Evolutionary conservation across 64 coral and sea anemone genomes (phyloP).

Genomic region (Montipora sp.): DNA sequence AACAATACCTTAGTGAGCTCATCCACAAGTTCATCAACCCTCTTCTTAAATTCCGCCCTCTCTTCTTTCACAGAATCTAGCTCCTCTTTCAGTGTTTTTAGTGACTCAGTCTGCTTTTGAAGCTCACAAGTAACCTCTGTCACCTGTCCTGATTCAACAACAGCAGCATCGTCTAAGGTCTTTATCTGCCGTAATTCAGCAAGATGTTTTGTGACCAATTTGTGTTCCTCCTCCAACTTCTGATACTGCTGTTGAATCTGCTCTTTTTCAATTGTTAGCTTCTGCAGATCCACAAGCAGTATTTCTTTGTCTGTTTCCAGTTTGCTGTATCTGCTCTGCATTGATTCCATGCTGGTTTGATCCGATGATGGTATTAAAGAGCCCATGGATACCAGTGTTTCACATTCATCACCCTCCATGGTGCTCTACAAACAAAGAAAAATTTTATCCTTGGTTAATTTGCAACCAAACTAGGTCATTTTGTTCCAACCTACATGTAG

Average conservation of each 20-base stretch:
- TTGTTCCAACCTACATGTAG: no score
- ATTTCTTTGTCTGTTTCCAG: constrained; percentile 49
- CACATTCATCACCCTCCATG: constrained; percentile 8
- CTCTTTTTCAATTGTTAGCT: constrained; percentile 22
- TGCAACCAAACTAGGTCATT: no score
- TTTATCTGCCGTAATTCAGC: background rate
- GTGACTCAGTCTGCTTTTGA: background rate
- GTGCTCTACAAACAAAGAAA: background rate
- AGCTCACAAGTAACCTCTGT: background rate
- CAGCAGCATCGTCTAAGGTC: background rate
- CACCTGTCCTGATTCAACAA: background rate
- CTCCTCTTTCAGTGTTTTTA: background rate
- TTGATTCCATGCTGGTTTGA: background rate
- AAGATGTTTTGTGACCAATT: background rate
- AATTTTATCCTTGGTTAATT: background rate
- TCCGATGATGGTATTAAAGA: background rate
- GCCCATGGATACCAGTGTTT: background rate
- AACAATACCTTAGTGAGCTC: constrained; percentile 11
- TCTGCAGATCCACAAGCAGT: constrained; percentile 17
- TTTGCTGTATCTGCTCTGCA: background rate
- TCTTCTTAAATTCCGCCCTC: background rate
- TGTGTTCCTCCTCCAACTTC: constrained; percentile 8
- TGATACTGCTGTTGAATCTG: constrained; percentile 8
- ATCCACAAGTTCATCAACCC: background rate
- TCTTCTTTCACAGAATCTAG: background rate